Evolutionary conservation across 2,797 vertebrate genomes (phyloP), one percentile per base, ranked within the genome.

Genomic region (Myripristis jacobus): DNA sequence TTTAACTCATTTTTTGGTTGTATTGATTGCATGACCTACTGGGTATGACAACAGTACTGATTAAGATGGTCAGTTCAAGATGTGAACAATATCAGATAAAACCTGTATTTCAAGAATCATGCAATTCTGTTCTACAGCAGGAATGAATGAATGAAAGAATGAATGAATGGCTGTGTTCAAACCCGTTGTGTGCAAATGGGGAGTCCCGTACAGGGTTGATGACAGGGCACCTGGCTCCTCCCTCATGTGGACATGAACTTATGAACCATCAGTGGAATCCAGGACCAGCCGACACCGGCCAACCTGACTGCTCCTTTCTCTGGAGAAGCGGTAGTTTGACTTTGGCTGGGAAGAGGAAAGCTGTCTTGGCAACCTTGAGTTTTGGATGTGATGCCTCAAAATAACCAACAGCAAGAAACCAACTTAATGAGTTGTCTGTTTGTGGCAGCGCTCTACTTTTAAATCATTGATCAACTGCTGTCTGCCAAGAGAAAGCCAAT

Each of bases 181-280:
- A 64, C 65, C 47, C 52, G 15, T 59, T 55, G 51, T 74, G 53
- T 8, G 34, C 59, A 24, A 80, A 75, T 53, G 67, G 56, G 59
- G 74, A 47, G n/a, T 25, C 50, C 50, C 16, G 22, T 22, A 21
- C n/a, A 2, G 54, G 18, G 31, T 1, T 62, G 66, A 68, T 79
- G 76, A 70, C 59, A 66, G 81, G 50, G 58, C 63, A 70, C 63
- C 84, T 66, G 71, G 56, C 64, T 74, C 58, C 52, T 79, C 66
- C 66, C 65, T 27, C 77, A 81, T 67, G 59, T 59, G 62, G 73
- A 82, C 58, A 68, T 86, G 53, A 88, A 81, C 81, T 88, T 80
- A 10, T 80, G 75, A 90, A 85, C 83, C 72, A 60, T 31, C 41
- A 27, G 54, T 80, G 84, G 81, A 82, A 85, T 88, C 73, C 59